Evolutionary conservation across 1,140 invertebrate genomes (phyloP), one percentile per base, ranked within the genome.

Genomic region (Pseudomyrmex pallidus): DNA sequence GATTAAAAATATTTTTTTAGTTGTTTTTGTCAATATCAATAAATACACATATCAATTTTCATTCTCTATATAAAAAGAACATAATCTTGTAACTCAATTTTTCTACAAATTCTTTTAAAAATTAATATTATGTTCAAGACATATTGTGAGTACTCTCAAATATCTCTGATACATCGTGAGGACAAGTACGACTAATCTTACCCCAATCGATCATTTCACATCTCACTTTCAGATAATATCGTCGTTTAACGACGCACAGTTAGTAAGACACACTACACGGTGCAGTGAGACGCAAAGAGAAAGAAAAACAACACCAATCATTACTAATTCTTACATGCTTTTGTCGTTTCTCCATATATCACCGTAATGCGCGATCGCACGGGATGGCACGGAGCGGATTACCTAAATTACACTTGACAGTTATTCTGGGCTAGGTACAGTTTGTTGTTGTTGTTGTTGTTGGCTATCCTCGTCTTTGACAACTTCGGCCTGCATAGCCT

Each of bases 401-500:
- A 87, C 85, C 86, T 89, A 88, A 72, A 78, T 78, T 59, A 80
- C 44, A 80, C 76, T 80, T 59, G 35, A 89, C 52, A 63, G 89
- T 92, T 93, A 94, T 90, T 94, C 94, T 50, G 94, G 93, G 90
- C 93, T 93, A 88, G 93, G 93, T 44, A 93, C 91, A 52, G 90
- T 91, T 87, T 93, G 92, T 87, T 92, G 92, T 35, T 35, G 35
- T 35, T 35, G 35, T 35, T 35, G 35, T 70, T 91, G 93, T 73
- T 94, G 92, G 57, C 92, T 93, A 73, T 94, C 93, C 72, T 95
- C 94, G 35, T 95, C 94, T 86, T 95, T 94, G 35, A 94, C 93
- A 54, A 94, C 94, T 52, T 96, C 95, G 22, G 94, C 95, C 88
- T 95, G 96, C 96, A 97, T 97, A 62, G 96, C 96, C 93, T 97